Evolutionary conservation across 1,140 invertebrate species (phyloP).

Genomic region (Subanguina moxae): DNA sequence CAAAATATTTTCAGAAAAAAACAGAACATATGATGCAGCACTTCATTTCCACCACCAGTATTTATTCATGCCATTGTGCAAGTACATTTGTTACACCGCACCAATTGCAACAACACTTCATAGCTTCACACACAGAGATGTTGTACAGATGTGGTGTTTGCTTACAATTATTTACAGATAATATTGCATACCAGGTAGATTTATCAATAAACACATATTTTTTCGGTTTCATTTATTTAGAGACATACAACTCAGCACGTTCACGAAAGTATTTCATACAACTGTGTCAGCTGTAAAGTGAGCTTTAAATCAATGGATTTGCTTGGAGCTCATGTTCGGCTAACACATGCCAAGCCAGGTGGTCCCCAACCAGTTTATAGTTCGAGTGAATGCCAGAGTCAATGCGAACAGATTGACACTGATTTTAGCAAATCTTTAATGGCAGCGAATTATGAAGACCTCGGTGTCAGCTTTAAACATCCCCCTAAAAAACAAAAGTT

Average conservation of each 20-base stretch:
- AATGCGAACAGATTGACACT: too few species aligned
- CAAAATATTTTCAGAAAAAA: background rate
- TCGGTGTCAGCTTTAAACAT: too few species aligned
- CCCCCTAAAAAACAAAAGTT: too few species aligned
- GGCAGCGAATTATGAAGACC: too few species aligned
- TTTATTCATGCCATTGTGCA: slow-evolving; percentile 1
- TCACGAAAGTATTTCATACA: background rate
- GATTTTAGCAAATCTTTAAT: too few species aligned
- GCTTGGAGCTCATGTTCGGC: background rate
- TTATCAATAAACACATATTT: background rate
- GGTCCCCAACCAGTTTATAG: background rate
- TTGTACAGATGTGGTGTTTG: background rate
- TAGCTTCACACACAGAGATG: background rate
- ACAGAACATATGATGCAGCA: background rate
- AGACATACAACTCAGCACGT: background rate
- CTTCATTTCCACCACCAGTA: background rate
- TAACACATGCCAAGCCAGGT: background rate
- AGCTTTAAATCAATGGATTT: background rate
- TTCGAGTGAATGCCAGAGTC: too few species aligned
- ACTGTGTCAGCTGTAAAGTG: background rate
- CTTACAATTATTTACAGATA: background rate
- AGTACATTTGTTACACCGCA: background rate
- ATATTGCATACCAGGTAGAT: background rate
- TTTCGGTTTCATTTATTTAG: background rate
- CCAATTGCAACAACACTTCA: background rate